These are phyloP conservation scores for Osmerus eperlanus DNA, from an alignment of 2,113 vertebrate genomes.

Conservation along the genomic window DNA sequence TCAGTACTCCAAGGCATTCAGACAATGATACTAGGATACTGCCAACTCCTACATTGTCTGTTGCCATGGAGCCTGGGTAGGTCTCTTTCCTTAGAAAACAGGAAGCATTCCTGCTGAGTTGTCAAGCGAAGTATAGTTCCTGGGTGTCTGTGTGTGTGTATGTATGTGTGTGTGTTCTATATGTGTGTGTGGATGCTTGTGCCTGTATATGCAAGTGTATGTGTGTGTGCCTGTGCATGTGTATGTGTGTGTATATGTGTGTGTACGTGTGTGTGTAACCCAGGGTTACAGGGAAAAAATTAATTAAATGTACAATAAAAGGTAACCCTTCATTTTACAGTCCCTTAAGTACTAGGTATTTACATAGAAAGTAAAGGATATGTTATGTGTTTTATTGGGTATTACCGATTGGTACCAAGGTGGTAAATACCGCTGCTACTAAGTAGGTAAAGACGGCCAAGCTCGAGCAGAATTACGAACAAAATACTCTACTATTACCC, in stretches of 20 bases:
- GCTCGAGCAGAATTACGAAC: no score
- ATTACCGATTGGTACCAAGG: no score
- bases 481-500: no score
- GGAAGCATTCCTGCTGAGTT: background rate
- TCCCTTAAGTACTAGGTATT: no score
- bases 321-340: no score
- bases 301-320: no score
- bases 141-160: conserved; percentile 1
- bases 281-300: no score
- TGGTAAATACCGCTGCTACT: no score
- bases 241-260: conserved; percentile 5
- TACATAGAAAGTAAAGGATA: no score
- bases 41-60: background rate
- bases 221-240: background rate
- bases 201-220: background rate
- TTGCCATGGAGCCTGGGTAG: background rate
- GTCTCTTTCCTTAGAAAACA: background rate
- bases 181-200: conserved; percentile 9
- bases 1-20: background rate
- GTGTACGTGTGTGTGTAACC: no score
- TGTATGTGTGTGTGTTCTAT: conserved; percentile 2
- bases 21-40: background rate
- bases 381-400: no score
- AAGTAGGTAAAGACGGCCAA: no score
- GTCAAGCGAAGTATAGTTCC: background rate